phyloP scores from a whole-genome alignment of 2,888 invertebrate genomes.

The Caenorhabditis sp. region DNA sequence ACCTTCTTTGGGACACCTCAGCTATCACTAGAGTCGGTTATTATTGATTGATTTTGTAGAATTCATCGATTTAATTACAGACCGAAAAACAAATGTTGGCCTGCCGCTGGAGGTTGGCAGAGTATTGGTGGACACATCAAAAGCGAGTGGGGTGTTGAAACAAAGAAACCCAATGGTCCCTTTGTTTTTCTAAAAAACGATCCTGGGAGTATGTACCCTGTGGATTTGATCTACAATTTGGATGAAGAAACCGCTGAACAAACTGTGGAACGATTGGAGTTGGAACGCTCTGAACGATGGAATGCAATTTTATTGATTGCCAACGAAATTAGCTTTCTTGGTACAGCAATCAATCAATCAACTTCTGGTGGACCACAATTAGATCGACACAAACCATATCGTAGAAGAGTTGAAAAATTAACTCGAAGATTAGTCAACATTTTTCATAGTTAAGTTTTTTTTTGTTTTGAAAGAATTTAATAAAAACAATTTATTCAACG shows the following conservation, averaged over 20 bases:
- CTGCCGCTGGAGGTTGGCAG: not conserved
- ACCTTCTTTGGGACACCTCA: not conserved
- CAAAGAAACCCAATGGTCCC: not conserved
- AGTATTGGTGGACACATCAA: not conserved
- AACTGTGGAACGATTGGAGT: not conserved
- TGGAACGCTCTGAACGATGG: not conserved
- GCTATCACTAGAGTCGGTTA: not conserved
- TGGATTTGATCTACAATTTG: constrained; percentile 5
- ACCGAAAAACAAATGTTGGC: not conserved
- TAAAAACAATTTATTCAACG: not conserved
- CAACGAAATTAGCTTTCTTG: not conserved
- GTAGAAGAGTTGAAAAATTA: constrained; percentile 5
- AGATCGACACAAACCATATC: no score
- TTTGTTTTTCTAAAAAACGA: constrained; percentile 12
- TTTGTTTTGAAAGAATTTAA: not conserved
- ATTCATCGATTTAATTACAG: not conserved
- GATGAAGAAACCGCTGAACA: constrained; percentile 11
- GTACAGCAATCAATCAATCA: not conserved
- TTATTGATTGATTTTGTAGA: not conserved
- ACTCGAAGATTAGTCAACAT: constrained; percentile 3
- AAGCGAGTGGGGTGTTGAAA: not conserved
- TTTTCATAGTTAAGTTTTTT: not conserved
- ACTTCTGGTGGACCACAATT: not conserved
- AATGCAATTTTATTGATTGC: not conserved
- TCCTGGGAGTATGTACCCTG: constrained; percentile 8